phyloP scores from a whole-genome alignment of 2,113 vertebrate species.

The Rattus norvegicus region GRCr8 NC_086029.1:26119501-26120000 shows the following conservation, averaged over 20 bases:
- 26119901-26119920: not conserved
- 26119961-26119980: not conserved
- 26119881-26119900: not conserved
- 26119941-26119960: not conserved
- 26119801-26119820: not conserved
- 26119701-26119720: not conserved
- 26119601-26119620: not conserved
- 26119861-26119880: not conserved
- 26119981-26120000: not conserved
- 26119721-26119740: slow-evolving; percentile 40
- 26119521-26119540: slow-evolving; percentile 11
- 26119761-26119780: not conserved
- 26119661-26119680: slow-evolving; percentile 51
- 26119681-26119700: slow-evolving; percentile 64
- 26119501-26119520: not conserved
- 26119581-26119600: slow-evolving; percentile 13
- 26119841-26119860: not conserved
- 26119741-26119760: slow-evolving; percentile 36
- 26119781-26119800: not conserved
- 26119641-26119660: slow-evolving; percentile 51
- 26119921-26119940: not conserved
- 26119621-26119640: not conserved
- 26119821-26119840: not conserved
- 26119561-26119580: slow-evolving; percentile 17
- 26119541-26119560: slow-evolving; percentile 14